These are phyloP conservation scores for Drosophila leontia DNA, from an alignment of 1,140 invertebrate species.

Conservation along the genomic window DNA sequence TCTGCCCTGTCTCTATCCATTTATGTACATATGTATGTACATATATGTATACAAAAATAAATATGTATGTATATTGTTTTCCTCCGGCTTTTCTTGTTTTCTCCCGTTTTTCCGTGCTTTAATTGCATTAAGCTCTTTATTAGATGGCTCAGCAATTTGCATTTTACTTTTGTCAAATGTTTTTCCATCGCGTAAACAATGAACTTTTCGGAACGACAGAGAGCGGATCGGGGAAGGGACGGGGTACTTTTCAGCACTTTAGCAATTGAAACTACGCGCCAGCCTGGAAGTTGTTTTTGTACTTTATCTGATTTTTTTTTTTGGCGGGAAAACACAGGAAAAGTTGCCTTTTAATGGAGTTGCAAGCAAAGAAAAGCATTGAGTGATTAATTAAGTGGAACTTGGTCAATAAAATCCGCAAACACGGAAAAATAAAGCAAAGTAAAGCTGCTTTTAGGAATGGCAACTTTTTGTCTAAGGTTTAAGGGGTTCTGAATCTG, in stretches of 20 bases:
- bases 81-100: background rate
- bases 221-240: background rate
- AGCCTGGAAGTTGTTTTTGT: conserved; percentile 14
- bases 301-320: background rate
- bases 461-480: background rate
- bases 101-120: conserved; percentile 15
- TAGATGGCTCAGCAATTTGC: conserved; percentile 73
- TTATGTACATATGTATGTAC: background rate
- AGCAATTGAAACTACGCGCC: conserved; percentile 24
- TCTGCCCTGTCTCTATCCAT: background rate
- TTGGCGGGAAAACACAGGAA: background rate
- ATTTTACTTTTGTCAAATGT: conserved; percentile 61
- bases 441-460: background rate
- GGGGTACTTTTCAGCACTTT: conserved; percentile 6
- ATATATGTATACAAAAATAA: background rate
- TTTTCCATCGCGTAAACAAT: conserved; percentile 37
- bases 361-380: conserved; percentile 9
- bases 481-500: no score
- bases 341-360: conserved; percentile 38
- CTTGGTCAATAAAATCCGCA: background rate
- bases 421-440: background rate
- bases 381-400: conserved; percentile 36
- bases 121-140: conserved; percentile 75
- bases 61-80: background rate
- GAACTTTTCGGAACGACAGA: no score